A percentile compares a stretch with the other conserved stretches of the same genome.
These are phyloP conservation scores for Atta texana DNA, from an alignment of 1,140 invertebrate species.

Conservation along the genomic window DNA sequence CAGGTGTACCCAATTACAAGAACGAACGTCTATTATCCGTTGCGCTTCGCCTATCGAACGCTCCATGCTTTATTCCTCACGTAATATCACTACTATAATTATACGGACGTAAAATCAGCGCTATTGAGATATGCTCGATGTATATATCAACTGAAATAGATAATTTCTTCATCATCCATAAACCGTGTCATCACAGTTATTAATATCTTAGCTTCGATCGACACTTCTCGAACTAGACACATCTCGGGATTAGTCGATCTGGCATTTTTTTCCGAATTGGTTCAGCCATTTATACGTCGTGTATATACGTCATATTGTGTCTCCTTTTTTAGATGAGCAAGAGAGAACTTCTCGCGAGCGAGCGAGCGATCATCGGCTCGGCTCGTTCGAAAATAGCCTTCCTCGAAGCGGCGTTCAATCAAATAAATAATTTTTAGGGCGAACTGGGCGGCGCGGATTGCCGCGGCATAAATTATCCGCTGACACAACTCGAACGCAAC, in stretches of 20 bases:
- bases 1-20: conserved; percentile 74
- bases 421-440: conserved; percentile 83
- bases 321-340: conserved; percentile 13
- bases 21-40: conserved; percentile 67
- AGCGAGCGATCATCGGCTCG: conserved; percentile 5
- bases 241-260: neutral
- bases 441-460: conserved; percentile 79
- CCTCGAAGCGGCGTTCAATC: conserved; percentile 78
- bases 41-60: conserved; percentile 58
- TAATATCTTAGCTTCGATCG: neutral
- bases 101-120: conserved; percentile 20
- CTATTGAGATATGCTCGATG: conserved; percentile 6
- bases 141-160: conserved; percentile 17
- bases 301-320: neutral
- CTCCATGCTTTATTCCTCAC: conserved; percentile 29
- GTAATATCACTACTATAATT: neutral
- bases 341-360: conserved; percentile 43
- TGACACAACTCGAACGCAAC: conserved; percentile 78
- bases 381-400: conserved; percentile 73
- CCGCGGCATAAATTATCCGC: conserved; percentile 83
- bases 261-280: conserved; percentile 1
- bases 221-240: neutral
- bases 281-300: conserved; percentile 37
- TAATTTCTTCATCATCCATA: conserved; percentile 37
- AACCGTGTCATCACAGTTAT: conserved; percentile 21